Conservation (phyloP, 2,888 invertebrate genomes). For the Tridacna crocea region DNA sequence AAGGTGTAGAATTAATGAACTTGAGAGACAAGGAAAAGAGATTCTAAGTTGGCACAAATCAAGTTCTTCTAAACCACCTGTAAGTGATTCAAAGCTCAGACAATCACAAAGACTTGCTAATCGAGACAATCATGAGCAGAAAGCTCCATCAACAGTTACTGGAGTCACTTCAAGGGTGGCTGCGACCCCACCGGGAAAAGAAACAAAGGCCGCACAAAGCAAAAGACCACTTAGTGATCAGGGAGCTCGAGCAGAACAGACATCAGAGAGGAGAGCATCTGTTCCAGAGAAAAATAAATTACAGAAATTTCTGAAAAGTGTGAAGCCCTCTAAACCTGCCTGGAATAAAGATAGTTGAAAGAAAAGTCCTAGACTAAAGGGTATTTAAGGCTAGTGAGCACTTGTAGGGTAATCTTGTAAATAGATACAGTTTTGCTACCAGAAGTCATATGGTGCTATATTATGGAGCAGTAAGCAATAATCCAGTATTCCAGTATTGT, state of each 20-base stretch:
- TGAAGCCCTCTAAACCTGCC: conserved; percentile 69
- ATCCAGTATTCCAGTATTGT: neutral
- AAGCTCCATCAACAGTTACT: conserved; percentile 55
- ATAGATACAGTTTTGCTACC: conserved; percentile 4
- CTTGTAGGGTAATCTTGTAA: neutral
- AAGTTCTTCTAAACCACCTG: conserved; percentile 58
- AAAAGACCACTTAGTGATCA: conserved; percentile 70
- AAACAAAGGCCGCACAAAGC: conserved; percentile 30
- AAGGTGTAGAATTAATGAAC: conserved; percentile 64
- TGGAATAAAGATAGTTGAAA: conserved; percentile 58
- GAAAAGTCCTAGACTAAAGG: neutral
- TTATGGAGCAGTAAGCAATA: neutral
- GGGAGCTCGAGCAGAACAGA: conserved; percentile 62
- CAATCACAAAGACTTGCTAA: conserved; percentile 55
- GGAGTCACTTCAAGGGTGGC: conserved; percentile 48
- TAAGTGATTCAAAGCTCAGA: conserved; percentile 58
- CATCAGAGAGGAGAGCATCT: conserved; percentile 45
- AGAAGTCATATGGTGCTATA: neutral
- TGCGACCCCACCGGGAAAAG: conserved; percentile 46
- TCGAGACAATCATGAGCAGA: conserved; percentile 51
- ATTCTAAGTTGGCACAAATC: conserved; percentile 57
- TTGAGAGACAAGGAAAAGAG: conserved; percentile 65
- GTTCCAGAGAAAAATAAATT: conserved; percentile 55
- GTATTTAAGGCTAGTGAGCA: neutral
- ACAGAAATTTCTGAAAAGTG: conserved; percentile 65